Conservation (phyloP, 2,797 vertebrate genomes). For the Ctenopoma multispine region DNA sequence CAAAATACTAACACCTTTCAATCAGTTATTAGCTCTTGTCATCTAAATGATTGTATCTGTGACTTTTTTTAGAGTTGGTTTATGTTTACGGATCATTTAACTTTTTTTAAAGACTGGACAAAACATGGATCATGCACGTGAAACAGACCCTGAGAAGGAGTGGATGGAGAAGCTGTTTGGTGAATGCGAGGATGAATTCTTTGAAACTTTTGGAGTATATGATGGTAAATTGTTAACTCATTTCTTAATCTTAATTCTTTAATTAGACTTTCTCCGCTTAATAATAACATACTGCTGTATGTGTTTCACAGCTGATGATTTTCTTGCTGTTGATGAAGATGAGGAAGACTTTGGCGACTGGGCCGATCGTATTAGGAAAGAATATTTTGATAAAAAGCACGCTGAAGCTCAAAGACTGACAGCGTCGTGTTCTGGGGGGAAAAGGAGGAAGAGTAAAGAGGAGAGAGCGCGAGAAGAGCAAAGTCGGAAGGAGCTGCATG, state of each 20-base stretch:
- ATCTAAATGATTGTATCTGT: not conserved
- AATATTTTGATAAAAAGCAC: constrained; percentile 83
- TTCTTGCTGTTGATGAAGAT: constrained; percentile 76
- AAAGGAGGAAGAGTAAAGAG: constrained; percentile 46
- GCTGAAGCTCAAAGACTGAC: constrained; percentile 74
- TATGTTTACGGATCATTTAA: not conserved
- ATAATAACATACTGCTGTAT: not conserved
- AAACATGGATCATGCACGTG: constrained; percentile 20
- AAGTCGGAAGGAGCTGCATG: constrained; percentile 63
- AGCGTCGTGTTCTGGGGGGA: constrained; percentile 32
- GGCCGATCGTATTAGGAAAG: constrained; percentile 84
- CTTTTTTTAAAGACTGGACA: constrained; percentile 38
- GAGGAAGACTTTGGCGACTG: constrained; percentile 85
- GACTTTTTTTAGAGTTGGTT: not conserved
- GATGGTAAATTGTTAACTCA: constrained; percentile 78
- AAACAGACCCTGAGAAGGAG: constrained; percentile 72
- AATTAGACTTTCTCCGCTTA: not conserved
- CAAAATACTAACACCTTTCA: no score
- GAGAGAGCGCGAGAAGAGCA: constrained; percentile 62
- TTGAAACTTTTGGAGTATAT: constrained; percentile 84
- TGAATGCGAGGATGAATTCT: constrained; percentile 88
- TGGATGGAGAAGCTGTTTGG: constrained; percentile 87
- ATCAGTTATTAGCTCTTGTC: no score
- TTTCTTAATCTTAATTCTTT: not conserved
- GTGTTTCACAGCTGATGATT: constrained; percentile 80